Evolutionary conservation across 1,140 invertebrate genomes (phyloP).

Genomic region (Drosophila parvula): DNA sequence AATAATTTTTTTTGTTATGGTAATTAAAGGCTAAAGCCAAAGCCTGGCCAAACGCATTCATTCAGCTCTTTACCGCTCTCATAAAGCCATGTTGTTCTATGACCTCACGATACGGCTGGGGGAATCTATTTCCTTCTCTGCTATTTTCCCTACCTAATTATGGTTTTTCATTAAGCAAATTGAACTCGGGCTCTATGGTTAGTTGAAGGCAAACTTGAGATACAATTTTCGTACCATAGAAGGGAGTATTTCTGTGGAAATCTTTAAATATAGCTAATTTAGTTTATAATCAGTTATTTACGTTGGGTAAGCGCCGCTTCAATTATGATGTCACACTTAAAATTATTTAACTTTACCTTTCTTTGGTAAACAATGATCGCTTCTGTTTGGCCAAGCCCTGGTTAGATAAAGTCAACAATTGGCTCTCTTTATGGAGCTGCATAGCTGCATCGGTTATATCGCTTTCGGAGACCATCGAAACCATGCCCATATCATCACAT

Average conservation of each 20-base stretch:
- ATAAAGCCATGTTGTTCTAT: constrained; percentile 20
- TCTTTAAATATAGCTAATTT: no score
- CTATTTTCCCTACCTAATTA: constrained; percentile 1
- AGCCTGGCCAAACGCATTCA: constrained; percentile 10
- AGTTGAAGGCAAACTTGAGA: no score
- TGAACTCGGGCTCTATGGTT: background rate
- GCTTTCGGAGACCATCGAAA: background rate
- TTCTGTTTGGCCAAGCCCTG: constrained; percentile 1
- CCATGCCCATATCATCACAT: background rate
- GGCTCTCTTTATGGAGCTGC: constrained; percentile 5
- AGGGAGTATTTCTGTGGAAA: no score
- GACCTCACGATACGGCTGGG: constrained; percentile 12
- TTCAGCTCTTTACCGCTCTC: constrained; percentile 18
- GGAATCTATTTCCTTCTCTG: constrained; percentile 7
- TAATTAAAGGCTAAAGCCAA: constrained; percentile 49
- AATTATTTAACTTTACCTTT: constrained; percentile 2
- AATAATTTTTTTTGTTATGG: constrained; percentile 65
- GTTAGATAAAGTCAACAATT: constrained; percentile 14
- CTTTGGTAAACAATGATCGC: constrained; percentile 2
- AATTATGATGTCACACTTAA: constrained; percentile 1
- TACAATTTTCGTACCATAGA: no score
- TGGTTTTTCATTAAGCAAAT: constrained; percentile 23
- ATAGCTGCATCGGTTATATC: background rate
- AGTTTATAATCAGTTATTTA: background rate
- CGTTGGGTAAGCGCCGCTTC: background rate